phyloP scores from a whole-genome alignment of 2,797 vertebrate genomes.

The Alauda arvensis region DNA sequence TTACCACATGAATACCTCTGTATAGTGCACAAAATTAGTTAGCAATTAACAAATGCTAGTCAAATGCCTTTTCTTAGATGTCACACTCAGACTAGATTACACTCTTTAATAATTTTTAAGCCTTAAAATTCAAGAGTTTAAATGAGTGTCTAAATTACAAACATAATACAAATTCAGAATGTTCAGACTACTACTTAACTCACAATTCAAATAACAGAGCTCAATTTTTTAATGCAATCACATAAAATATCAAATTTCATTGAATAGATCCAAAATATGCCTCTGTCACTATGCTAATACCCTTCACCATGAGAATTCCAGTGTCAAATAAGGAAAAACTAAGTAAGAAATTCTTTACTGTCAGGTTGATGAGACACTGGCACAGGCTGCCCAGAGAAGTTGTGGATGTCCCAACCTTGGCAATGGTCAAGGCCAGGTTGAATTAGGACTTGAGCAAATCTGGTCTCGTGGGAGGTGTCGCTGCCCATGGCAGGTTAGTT shows the following conservation, averaged over 20 bases:
- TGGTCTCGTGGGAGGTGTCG: background rate
- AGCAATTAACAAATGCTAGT: background rate
- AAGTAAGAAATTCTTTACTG: background rate
- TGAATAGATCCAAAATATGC: background rate
- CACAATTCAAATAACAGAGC: background rate
- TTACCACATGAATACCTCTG: background rate
- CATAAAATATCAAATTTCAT: background rate
- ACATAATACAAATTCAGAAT: background rate
- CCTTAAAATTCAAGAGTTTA: background rate
- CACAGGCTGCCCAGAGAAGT: background rate
- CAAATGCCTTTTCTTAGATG: background rate
- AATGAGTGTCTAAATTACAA: background rate
- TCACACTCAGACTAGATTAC: background rate
- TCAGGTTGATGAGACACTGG: background rate
- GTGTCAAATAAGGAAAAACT: background rate
- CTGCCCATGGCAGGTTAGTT: background rate
- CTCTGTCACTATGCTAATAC: background rate
- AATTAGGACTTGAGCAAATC: background rate
- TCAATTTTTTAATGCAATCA: background rate
- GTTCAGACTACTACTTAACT: background rate
- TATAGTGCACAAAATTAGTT: background rate
- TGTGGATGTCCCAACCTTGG: background rate
- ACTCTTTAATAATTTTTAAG: background rate
- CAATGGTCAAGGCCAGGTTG: background rate
- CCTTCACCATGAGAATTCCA: background rate